A percentile compares a stretch with the other conserved stretches of the same genome.
phyloP scores from a whole-genome alignment of 2,888 invertebrate species.

The Plagodis dolabraria region DNA sequence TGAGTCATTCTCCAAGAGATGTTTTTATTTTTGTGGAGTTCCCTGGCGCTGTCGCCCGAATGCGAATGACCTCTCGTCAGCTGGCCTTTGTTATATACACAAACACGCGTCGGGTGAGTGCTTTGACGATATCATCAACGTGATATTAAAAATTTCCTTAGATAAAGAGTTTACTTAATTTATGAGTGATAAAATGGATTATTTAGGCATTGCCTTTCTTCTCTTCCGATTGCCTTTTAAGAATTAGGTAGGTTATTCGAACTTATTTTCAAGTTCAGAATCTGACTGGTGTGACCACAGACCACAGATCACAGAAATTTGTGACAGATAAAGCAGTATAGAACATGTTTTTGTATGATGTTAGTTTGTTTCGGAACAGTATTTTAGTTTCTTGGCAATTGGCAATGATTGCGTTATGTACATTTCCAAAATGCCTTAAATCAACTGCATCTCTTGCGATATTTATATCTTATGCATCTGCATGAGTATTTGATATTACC shows the following conservation, averaged over 20 bases:
- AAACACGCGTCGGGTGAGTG: constrained; percentile 15
- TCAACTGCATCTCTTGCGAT: too few species aligned
- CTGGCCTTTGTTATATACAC: constrained; percentile 14
- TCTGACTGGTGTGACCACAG: too few species aligned
- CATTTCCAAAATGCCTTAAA: constrained; percentile 3
- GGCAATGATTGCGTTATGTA: constrained; percentile 7
- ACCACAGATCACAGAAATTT: too few species aligned
- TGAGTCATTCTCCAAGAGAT: constrained; percentile 8
- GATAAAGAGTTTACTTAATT: constrained; percentile 9
- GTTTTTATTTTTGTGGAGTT: constrained; percentile 11
- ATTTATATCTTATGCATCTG: too few species aligned
- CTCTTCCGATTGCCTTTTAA: too few species aligned
- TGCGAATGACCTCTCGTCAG: constrained; percentile 15
- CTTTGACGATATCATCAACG: neutral
- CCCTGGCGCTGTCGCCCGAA: constrained; percentile 8
- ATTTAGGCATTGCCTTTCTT: neutral
- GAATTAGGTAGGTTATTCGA: too few species aligned
- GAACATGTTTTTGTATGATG: too few species aligned
- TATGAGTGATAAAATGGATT: constrained; percentile 7
- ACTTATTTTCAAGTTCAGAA: too few species aligned
- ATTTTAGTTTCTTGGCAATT: constrained; percentile 15
- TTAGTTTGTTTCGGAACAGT: neutral
- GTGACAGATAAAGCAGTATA: too few species aligned
- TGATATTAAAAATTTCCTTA: constrained; percentile 14
- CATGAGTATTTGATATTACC: too few species aligned